phyloP scores from a whole-genome alignment of 2,797 vertebrate genomes.

The Squalus acanthias region DNA sequence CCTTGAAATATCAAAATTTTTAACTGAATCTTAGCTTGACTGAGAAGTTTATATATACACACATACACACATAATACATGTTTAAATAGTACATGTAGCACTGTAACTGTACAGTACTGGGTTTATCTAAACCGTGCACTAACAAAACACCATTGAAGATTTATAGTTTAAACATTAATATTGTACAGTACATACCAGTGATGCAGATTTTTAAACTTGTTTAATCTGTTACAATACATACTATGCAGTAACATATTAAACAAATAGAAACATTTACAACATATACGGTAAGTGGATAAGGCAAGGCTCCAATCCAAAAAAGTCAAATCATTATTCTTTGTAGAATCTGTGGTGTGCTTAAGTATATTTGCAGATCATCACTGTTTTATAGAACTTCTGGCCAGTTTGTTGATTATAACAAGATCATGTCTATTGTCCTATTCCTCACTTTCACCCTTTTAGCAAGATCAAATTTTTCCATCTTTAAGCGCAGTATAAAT shows the following conservation, averaged over 20 bases:
- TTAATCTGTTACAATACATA: not conserved
- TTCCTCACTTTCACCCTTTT: not conserved
- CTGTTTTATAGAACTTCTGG: not conserved
- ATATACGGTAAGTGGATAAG: not conserved
- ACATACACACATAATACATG: not conserved
- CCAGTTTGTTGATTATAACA: not conserved
- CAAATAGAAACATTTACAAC: not conserved
- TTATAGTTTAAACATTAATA: not conserved
- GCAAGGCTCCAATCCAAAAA: not conserved
- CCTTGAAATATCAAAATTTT: not conserved
- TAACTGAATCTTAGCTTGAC: not conserved
- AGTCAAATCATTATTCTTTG: not conserved
- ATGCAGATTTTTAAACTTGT: not conserved
- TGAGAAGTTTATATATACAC: not conserved
- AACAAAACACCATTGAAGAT: not conserved
- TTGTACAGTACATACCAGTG: not conserved
- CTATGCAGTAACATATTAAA: not conserved
- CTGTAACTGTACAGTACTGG: not conserved
- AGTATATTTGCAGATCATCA: not conserved
- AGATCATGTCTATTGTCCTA: not conserved
- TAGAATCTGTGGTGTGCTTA: not conserved
- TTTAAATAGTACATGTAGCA: not conserved
- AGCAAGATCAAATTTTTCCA: not conserved
- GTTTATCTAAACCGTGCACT: not conserved
- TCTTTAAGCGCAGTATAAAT: not conserved